Conservation (phyloP, 1,140 invertebrate species). For the Atta cephalotes region DNA sequence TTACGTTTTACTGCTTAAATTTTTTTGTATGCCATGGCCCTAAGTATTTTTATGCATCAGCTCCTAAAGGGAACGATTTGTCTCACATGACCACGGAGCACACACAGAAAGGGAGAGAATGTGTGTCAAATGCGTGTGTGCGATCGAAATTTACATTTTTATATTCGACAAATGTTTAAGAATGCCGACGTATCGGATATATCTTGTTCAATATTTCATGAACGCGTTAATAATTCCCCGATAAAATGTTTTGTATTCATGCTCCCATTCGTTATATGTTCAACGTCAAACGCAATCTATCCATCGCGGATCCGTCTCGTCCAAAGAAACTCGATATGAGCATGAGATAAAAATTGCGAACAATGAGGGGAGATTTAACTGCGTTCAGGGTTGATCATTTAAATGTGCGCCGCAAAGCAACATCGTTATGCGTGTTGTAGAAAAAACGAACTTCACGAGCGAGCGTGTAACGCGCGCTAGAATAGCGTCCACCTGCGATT, state of each 20-base stretch:
- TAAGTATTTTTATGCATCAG: no score
- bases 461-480: conserved; percentile 1
- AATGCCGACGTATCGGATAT: not conserved
- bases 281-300: not conserved
- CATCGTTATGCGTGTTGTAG: not conserved
- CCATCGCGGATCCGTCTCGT: not conserved
- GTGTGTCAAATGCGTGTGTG: not conserved
- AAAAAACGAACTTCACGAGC: not conserved
- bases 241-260: conserved; percentile 18
- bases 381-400: not conserved
- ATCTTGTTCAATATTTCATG: not conserved
- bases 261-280: not conserved
- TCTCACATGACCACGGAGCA: not conserved
- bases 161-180: conserved; percentile 28
- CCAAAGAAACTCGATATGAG: not conserved
- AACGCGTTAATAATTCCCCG: not conserved
- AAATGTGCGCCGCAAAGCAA: not conserved
- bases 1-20: no score
- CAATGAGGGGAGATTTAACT: not conserved
- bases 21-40: no score
- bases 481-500: not conserved
- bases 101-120: not conserved
- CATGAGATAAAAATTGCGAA: not conserved
- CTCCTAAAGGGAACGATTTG: not conserved
- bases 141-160: conserved; percentile 51